Evolutionary conservation across 2,888 invertebrate genomes (phyloP).

Genomic region (Lasius platythorax): DNA sequence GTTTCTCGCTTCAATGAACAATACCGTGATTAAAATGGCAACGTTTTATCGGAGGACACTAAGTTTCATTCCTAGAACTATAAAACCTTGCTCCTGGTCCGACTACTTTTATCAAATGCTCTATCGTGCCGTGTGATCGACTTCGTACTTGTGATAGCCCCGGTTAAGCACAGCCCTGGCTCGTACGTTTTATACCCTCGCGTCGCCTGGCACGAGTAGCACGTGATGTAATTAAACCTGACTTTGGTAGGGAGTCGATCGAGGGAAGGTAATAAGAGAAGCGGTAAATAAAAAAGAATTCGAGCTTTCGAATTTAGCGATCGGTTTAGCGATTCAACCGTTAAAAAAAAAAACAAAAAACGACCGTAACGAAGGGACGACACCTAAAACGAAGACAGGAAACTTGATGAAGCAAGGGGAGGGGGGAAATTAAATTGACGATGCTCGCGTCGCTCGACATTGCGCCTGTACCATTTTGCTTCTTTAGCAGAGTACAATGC

Average conservation of each 20-base stretch:
- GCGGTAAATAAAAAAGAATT: conserved; percentile 11
- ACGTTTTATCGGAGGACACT: conserved; percentile 15
- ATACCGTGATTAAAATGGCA: conserved; percentile 18
- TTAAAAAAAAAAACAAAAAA: neutral
- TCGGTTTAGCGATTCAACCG: conserved; percentile 19
- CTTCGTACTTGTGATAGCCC: conserved; percentile 62
- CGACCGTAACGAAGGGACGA: conserved; percentile 7
- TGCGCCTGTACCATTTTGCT: conserved; percentile 85
- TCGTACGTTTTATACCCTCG: conserved; percentile 65
- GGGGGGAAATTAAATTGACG: conserved; percentile 60
- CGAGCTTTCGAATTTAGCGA: conserved; percentile 38
- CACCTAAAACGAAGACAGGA: conserved; percentile 14
- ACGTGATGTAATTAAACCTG: conserved; percentile 72
- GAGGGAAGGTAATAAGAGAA: conserved; percentile 6
- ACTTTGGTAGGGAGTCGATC: conserved; percentile 60
- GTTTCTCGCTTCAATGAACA: conserved; percentile 36
- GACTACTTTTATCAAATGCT: conserved; percentile 55
- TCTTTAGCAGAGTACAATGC: conserved; percentile 86
- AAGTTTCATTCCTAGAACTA: conserved; percentile 36
- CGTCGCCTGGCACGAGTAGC: conserved; percentile 70
- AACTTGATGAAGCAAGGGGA: conserved; percentile 3
- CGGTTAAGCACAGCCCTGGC: conserved; percentile 57
- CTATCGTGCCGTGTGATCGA: conserved; percentile 58
- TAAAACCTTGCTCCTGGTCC: conserved; percentile 37
- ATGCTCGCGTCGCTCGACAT: conserved; percentile 83